Percentiles rank a stretch among this genome's conserved stretches.
phyloP scores from a whole-genome alignment of 2,888 invertebrate genomes.

The Trachelus tabidus region DNA sequence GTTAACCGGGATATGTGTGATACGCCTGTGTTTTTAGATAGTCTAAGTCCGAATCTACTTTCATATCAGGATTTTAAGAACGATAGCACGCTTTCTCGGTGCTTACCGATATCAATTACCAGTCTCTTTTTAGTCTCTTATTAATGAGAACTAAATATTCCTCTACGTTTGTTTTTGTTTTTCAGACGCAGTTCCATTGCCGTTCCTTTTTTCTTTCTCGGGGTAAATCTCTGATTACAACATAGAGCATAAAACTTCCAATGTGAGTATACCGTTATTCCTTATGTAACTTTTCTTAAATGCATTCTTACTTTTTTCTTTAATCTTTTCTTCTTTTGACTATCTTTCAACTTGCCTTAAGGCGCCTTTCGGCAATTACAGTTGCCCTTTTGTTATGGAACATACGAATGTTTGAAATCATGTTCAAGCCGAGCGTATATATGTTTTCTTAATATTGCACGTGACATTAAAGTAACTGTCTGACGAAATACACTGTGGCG shows the following conservation, averaged over 20 bases:
- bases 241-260: neutral
- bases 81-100: neutral
- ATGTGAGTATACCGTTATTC: neutral
- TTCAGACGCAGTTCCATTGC: neutral
- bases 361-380: neutral
- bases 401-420: neutral
- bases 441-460: neutral
- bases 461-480: neutral
- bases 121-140: neutral
- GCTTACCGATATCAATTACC: neutral
- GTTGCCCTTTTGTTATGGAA: neutral
- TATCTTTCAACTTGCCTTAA: neutral
- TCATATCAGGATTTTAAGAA: neutral
- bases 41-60: neutral
- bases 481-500: neutral
- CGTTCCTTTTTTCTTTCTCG: neutral
- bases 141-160: neutral
- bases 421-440: neutral
- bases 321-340: neutral
- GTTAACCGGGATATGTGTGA: neutral
- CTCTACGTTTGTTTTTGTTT: neutral
- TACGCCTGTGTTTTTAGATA: neutral
- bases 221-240: neutral
- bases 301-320: neutral
- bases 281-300: neutral